These are phyloP conservation scores for Oncorhynchus kisutch DNA, from an alignment of 2,113 vertebrate species.

Conservation along the genomic window DNA sequence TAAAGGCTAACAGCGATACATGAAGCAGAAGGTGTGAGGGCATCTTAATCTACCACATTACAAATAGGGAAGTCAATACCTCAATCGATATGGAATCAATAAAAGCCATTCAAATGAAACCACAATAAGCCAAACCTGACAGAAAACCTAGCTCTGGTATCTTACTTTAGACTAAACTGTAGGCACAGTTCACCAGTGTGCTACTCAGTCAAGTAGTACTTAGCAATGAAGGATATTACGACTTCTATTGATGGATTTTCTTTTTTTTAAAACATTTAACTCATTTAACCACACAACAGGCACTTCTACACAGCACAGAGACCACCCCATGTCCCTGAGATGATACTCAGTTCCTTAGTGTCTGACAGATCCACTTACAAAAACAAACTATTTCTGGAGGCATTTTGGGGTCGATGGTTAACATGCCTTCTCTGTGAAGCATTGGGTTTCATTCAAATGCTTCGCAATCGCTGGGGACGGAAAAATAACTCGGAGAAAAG, in stretches of 20 bases:
- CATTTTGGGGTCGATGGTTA: conserved; percentile 51
- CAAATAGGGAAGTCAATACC: not conserved
- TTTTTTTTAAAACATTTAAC: not conserved
- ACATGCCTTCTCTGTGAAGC: conserved; percentile 22
- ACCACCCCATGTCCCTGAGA: conserved; percentile 5
- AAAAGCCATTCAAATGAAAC: not conserved
- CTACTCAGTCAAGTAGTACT: no score
- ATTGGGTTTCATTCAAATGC: conserved; percentile 38
- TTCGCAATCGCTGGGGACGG: conserved; percentile 42
- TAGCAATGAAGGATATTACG: no score
- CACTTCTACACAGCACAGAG: conserved; percentile 40
- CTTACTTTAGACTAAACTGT: no score
- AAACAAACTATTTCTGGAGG: conserved; percentile 70
- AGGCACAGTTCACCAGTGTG: no score
- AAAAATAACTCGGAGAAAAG: conserved; percentile 19
- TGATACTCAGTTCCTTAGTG: conserved; percentile 3
- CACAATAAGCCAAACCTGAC: no score
- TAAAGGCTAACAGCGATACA: not conserved
- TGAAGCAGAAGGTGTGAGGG: not conserved
- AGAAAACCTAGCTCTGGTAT: no score
- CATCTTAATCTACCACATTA: not conserved
- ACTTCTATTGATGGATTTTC: no score
- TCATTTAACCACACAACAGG: conserved; percentile 40
- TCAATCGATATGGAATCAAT: not conserved
- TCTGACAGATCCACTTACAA: conserved; percentile 64